These are phyloP conservation scores for Microcaecilia unicolor DNA, from an alignment of 2,797 vertebrate species.

Conservation along the genomic window DNA sequence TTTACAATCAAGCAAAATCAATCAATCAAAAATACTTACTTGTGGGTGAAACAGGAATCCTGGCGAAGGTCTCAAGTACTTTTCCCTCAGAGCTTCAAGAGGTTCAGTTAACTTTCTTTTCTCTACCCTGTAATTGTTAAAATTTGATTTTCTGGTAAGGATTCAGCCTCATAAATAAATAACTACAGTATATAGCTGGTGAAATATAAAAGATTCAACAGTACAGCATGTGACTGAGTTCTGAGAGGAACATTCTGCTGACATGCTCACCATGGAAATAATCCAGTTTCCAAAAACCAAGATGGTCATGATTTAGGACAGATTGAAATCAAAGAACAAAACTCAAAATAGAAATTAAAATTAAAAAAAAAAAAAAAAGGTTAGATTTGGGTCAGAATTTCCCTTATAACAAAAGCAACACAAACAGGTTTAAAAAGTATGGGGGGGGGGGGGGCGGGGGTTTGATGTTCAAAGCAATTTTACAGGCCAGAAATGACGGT, in stretches of 20 bases:
- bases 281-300: background rate
- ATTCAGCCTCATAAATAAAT: slow-evolving; percentile 29
- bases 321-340: too few species aligned
- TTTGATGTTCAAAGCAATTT: too few species aligned
- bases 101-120: slow-evolving; percentile 97
- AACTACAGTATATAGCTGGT: slow-evolving; percentile 17
- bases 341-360: too few species aligned
- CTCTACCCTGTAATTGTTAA: slow-evolving; percentile 97
- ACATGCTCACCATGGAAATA: slow-evolving; percentile 11
- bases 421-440: too few species aligned
- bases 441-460: too few species aligned
- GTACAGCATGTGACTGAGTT: slow-evolving; percentile 12
- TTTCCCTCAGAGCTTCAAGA: slow-evolving; percentile 96
- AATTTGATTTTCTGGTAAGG: slow-evolving; percentile 58
- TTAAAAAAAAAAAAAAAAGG: too few species aligned
- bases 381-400: too few species aligned
- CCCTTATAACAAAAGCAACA: too few species aligned
- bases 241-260: slow-evolving; percentile 1
- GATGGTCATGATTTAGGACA: background rate
- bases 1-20: slow-evolving; percentile 49
- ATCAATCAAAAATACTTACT: slow-evolving; percentile 72
- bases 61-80: slow-evolving; percentile 93
- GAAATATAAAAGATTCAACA: slow-evolving; percentile 22
- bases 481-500: too few species aligned
- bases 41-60: slow-evolving; percentile 97